Evolutionary conservation across 1,140 invertebrate genomes (phyloP).

Genomic region (Gonatopus flavifemur): DNA sequence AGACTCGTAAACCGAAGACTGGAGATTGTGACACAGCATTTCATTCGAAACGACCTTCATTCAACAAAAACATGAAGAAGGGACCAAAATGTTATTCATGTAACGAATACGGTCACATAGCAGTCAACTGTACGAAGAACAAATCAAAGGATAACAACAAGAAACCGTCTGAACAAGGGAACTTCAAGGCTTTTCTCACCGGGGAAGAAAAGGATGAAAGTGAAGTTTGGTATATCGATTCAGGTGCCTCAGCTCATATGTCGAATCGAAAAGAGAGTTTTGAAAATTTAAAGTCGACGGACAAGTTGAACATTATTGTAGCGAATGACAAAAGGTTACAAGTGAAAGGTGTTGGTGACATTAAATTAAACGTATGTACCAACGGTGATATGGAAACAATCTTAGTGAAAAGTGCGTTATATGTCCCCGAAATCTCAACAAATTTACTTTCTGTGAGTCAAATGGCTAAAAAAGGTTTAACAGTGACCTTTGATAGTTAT

Average conservation of each 20-base stretch:
- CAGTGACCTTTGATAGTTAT: slow-evolving; percentile 1
- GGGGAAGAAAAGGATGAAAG: neutral
- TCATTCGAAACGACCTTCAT: neutral
- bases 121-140: neutral
- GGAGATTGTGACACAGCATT: neutral
- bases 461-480: slow-evolving; percentile 11
- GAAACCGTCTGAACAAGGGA: neutral
- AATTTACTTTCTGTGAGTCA: slow-evolving; percentile 21
- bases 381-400: neutral
- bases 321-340: slow-evolving; percentile 4
- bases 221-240: neutral
- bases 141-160: neutral
- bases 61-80: neutral
- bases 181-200: neutral
- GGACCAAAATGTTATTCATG: neutral
- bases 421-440: slow-evolving; percentile 5
- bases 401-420: slow-evolving; percentile 11
- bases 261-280: neutral
- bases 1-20: neutral
- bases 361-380: neutral
- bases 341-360: neutral
- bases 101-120: neutral
- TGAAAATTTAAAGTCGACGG: too few relatives aligned
- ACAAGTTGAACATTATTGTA: neutral
- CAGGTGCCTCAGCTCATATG: neutral